Percentiles rank a stretch among this genome's conserved stretches.
These are phyloP conservation scores for Chiloscyllium punctatum DNA, from an alignment of 2,797 vertebrate species.

Conservation along the genomic window DNA sequence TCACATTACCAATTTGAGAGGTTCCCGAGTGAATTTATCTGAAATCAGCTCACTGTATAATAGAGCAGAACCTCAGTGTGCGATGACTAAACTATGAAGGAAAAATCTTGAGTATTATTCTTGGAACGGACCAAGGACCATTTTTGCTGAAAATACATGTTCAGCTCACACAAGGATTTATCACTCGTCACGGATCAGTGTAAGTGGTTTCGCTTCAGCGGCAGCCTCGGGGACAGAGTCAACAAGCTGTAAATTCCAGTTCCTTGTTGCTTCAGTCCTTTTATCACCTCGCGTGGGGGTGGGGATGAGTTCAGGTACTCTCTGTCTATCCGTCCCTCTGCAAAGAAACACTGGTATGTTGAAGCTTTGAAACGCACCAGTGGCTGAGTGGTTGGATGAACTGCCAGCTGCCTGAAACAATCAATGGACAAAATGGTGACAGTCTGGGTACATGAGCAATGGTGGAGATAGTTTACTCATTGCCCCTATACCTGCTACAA, in stretches of 20 bases:
- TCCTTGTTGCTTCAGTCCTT: not conserved
- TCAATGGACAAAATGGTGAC: not conserved
- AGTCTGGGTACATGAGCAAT: not conserved
- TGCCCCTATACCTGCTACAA: not conserved
- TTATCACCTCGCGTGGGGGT: not conserved
- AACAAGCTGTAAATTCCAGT: conserved; percentile 16
- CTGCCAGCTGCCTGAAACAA: no score
- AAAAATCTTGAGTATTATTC: not conserved
- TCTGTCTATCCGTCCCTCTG: not conserved
- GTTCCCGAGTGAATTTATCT: not conserved
- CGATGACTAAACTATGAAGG: not conserved
- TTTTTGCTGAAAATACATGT: not conserved
- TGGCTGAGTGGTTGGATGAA: not conserved
- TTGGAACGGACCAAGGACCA: not conserved
- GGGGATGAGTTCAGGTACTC: no score
- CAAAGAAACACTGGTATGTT: not conserved
- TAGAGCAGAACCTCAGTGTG: not conserved
- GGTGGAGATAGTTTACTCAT: not conserved
- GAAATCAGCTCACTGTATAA: not conserved
- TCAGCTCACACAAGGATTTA: conserved; percentile 17
- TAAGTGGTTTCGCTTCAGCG: not conserved
- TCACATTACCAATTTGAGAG: not conserved
- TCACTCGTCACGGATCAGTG: not conserved
- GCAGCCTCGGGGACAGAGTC: not conserved
- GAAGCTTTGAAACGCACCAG: not conserved